Evolutionary conservation across 2,888 invertebrate species (phyloP), one percentile per base, ranked within the genome.

Genomic region (Agriotes lineatus): DNA sequence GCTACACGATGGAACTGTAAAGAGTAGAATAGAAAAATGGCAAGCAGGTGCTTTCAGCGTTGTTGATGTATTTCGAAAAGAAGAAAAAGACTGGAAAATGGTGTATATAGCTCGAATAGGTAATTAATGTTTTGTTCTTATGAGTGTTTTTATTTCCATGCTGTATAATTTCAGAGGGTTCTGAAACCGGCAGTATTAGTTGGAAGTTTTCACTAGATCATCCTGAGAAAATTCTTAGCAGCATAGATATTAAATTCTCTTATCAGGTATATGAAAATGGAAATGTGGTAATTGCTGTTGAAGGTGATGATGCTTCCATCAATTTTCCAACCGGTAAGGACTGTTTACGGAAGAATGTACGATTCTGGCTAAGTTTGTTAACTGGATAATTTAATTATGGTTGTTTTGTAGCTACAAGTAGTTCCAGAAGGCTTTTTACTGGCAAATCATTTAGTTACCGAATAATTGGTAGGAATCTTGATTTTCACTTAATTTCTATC

Each of bases 71-170:
- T 90, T 92, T 76, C 87, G 96, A 61, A 98, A 97, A 84, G 90
- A 91, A 10, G 99, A 99, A 82, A 81, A 85, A 0, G 99, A 99
- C 81, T 99, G 99, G 98, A 91, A 93, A 79, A 92, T 91, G 89
- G 91, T 89, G 7, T 99, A 99, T 83, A 84, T 99, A 69, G 91
- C 94, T 0, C 88, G 98, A 76, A 85, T 74, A 88, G 88, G 71
- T 84, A 86, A 45, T n/a, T 22, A 44, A 44, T 59, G 1, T 35
- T 33, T 56, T 56, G 37, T 39, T 42, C 16, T 48, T 20, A 22
- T 19, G 33, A 30, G 2, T 14, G 25, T 50, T n/a, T n/a, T n/a
- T n/a, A n/a, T n/a, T n/a, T n/a, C n/a, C n/a, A n/a, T n/a, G n/a
- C n/a, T n/a, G n/a, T n/a, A n/a, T n/a, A n/a, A n/a, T 35, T 52